Evolutionary conservation across 2,113 vertebrate genomes (phyloP).

Genomic region (Anthoscopus minutus): DNA sequence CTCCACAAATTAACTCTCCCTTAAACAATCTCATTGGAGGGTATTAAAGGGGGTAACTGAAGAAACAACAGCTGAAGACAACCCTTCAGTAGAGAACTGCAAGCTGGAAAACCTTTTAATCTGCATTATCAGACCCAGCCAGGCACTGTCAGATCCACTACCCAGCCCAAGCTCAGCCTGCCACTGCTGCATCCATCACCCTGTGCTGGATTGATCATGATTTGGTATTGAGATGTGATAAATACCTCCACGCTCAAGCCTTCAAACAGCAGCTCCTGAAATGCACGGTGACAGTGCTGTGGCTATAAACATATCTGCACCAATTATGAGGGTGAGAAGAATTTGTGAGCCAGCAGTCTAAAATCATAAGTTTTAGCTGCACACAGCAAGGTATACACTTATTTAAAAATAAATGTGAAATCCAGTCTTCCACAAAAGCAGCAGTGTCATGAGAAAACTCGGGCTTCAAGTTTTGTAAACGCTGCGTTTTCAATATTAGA

Average conservation of each 20-base stretch:
- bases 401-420: constrained; percentile 62
- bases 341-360: constrained; percentile 4
- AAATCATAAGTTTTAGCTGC: neutral
- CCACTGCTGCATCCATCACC: neutral
- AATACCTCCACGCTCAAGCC: neutral
- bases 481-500: constrained; percentile 73
- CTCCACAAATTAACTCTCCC: neutral
- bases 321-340: neutral
- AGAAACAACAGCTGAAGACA: neutral
- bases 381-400: constrained; percentile 18
- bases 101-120: neutral
- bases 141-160: neutral
- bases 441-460: constrained; percentile 75
- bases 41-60: neutral
- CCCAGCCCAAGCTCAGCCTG: neutral
- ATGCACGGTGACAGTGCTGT: neutral
- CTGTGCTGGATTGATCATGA: neutral
- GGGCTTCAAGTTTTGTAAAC: constrained; percentile 61
- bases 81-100: neutral
- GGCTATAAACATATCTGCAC: constrained; percentile 11
- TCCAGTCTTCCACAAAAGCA: constrained; percentile 66
- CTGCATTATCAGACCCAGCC: neutral
- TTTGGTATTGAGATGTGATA: constrained; percentile 8
- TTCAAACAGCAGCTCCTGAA: neutral
- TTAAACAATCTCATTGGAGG: neutral